Percentiles rank a stretch among this genome's conserved stretches.
These are phyloP conservation scores for Siderastrea radians DNA, from an alignment of 92 coral and sea anemone species.

Conservation along the genomic window DNA sequence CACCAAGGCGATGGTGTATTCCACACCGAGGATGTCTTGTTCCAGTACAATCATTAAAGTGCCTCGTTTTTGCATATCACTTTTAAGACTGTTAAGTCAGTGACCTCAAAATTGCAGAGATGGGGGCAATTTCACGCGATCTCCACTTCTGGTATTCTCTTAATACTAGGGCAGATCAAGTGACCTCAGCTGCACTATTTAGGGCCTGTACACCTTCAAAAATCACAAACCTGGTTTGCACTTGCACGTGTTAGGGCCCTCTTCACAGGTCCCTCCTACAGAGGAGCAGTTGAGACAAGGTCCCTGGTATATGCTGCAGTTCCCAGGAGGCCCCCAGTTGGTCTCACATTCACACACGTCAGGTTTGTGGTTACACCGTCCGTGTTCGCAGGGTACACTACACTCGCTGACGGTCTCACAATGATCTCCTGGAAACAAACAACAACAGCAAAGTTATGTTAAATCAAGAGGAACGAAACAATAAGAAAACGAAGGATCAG, in stretches of 20 bases:
- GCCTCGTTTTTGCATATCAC: no score
- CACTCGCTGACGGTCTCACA: constrained; percentile 86
- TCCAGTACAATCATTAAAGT: no score
- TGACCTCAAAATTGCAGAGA: no score
- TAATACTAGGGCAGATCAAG: no score
- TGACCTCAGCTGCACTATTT: no score
- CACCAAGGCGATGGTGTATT: no score
- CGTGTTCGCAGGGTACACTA: constrained; percentile 85
- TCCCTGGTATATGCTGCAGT: constrained; percentile 79
- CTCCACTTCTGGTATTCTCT: no score
- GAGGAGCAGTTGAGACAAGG: constrained; percentile 82
- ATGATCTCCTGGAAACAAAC: constrained; percentile 57
- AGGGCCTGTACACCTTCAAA: no score
- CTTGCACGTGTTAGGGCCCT: constrained; percentile 88
- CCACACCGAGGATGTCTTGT: no score
- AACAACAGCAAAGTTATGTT: neutral
- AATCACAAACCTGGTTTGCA: constrained; percentile 77
- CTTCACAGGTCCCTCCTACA: constrained; percentile 84
- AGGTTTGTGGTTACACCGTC: constrained; percentile 79
- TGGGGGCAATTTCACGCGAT: no score
- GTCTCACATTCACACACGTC: constrained; percentile 80
- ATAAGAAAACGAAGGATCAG: neutral
- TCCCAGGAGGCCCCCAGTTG: constrained; percentile 70
- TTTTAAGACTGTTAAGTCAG: no score
- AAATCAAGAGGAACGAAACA: neutral